Base-by-base conservation (phyloP, 2,888 invertebrate species). In the Drosophila niveifrons region DNA sequence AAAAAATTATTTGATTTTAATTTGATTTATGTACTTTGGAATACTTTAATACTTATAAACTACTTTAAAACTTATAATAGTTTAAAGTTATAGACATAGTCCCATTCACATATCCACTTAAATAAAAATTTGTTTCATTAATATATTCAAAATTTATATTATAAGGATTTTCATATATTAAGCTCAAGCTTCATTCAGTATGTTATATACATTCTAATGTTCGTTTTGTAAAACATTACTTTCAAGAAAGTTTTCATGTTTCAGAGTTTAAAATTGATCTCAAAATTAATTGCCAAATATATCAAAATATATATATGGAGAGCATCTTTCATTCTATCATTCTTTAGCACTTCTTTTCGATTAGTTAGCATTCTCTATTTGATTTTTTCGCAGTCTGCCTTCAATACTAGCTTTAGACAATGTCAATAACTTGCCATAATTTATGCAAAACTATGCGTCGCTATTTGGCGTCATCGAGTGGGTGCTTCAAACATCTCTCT, bases 401-500 rank as follows among this genome's bases (percentile, higher is more conserved):
- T 39, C 46, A 10, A 43, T 44, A 28, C 18, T 2, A 50, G 34
- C 46, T 36, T 41, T 41, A 72, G 66, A 68, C 78, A 78, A 68
- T 65, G 69, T 72, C 82, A 69, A 77, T 68, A 71, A 59, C 50
- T 69, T 67, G 65, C 56, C 47, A 86, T 73, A 86, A 87, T 83
- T 71, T 81, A 81, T 86, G 88, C 88, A 85, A 67, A 72, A 67
- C 51, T 78, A 71, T 86, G 71, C 74, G 39, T 57, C n/a, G 63
- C 68, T 66, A 68, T 82, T 82, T 82, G 80, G 71, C 86, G 71
- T 77, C 81, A 67, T 51, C 43, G 79, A 82, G 80, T 79, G 78
- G 82, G 82, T 71, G 76, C 80, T 51, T 56, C 13, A 41, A 18
- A 17, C 7, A n/a, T 18, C 29, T 9, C 31, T 15, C 48, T 31